Percentiles rank a stretch among this genome's conserved stretches.
Conservation (phyloP, 2,888 invertebrate species). For the Belgica antarctica region DNA sequence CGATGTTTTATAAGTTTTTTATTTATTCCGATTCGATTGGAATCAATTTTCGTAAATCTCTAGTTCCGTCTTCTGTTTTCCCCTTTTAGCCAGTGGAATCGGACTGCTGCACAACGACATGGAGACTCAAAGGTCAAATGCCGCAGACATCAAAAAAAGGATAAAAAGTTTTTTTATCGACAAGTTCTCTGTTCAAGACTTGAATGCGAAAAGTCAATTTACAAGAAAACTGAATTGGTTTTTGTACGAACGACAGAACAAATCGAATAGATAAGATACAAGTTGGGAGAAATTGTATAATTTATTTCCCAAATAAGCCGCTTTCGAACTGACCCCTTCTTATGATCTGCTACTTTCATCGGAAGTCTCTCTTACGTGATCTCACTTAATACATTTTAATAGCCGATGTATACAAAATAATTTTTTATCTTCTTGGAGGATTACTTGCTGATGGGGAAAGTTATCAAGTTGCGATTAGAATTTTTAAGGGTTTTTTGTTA, state of each 20-base stretch:
- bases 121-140: slow-evolving; percentile 23
- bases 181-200: slow-evolving; percentile 8
- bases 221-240: neutral
- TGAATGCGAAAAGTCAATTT: slow-evolving; percentile 4
- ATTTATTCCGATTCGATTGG: slow-evolving; percentile 1
- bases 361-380: slow-evolving; percentile 30
- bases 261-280: slow-evolving; percentile 29
- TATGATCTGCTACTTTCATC: slow-evolving; percentile 3
- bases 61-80: too few relatives aligned
- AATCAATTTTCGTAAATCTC: slow-evolving; percentile 28
- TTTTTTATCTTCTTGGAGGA: too few relatives aligned
- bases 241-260: neutral
- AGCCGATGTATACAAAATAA: slow-evolving; percentile 43
- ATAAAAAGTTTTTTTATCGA: slow-evolving; percentile 26
- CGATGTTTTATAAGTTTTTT: too few relatives aligned
- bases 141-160: slow-evolving; percentile 11
- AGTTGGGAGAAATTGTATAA: slow-evolving; percentile 34
- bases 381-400: slow-evolving; percentile 42
- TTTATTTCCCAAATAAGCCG: slow-evolving; percentile 42
- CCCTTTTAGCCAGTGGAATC: slow-evolving; percentile 7
- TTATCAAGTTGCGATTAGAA: too few relatives aligned
- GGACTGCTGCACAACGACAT: neutral
- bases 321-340: slow-evolving; percentile 43
- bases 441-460: too few relatives aligned
- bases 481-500: too few relatives aligned